Conservation (phyloP, 2,888 invertebrate genomes). For the Polydrusus cervinus region DNA sequence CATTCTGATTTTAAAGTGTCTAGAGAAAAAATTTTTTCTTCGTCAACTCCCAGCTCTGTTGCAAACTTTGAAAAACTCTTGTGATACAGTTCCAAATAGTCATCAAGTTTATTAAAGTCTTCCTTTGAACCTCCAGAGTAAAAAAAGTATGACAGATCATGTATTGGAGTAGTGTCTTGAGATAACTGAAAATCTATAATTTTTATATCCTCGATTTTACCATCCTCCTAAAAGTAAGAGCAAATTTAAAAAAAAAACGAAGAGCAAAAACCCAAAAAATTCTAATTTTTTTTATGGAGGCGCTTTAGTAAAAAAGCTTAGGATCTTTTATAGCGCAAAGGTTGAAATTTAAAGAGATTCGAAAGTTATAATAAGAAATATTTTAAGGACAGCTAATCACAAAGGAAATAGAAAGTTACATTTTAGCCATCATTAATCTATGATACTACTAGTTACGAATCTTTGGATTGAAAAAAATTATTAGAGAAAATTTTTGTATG, state of each 20-base stretch:
- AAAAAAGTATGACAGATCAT: slow-evolving; percentile 2
- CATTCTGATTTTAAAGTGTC: slow-evolving; percentile 40
- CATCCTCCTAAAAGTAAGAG: slow-evolving; percentile 46
- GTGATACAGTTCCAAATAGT: slow-evolving; percentile 62
- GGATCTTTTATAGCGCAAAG: too few relatives aligned
- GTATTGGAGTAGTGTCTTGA: slow-evolving; percentile 38
- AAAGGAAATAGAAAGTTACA: too few relatives aligned
- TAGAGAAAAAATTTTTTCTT: slow-evolving; percentile 35
- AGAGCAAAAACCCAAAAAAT: not conserved
- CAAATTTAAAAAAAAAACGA: slow-evolving; percentile 11
- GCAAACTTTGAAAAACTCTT: slow-evolving; percentile 58
- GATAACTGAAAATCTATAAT: slow-evolving; percentile 56
- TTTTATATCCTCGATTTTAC: slow-evolving; percentile 50
- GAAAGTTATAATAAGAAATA: too few relatives aligned
- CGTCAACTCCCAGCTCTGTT: slow-evolving; percentile 57
- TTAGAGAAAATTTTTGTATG: too few relatives aligned
- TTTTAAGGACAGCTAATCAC: too few relatives aligned
- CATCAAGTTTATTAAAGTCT: slow-evolving; percentile 58
- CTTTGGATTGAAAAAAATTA: too few relatives aligned
- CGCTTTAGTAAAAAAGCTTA: too few relatives aligned
- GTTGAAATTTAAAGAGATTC: too few relatives aligned
- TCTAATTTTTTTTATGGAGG: too few relatives aligned
- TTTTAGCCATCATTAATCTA: too few relatives aligned
- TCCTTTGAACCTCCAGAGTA: not conserved
- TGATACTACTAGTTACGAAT: too few relatives aligned